A percentile compares a stretch with the other conserved stretches of the same genome.
phyloP scores from a whole-genome alignment of 2,888 invertebrate genomes.

The Morpho helenor region DNA sequence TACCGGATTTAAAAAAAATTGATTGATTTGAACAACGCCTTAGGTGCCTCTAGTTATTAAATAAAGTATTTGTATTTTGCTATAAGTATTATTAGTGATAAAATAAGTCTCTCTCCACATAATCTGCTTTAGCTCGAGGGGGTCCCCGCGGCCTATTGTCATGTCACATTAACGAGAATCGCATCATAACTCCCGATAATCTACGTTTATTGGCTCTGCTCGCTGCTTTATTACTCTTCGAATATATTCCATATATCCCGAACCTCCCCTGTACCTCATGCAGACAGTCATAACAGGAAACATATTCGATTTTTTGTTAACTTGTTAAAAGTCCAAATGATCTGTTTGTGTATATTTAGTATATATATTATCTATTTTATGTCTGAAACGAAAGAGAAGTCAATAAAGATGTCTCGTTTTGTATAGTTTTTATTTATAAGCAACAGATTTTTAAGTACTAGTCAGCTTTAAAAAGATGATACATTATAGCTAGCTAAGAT shows the following conservation, averaged over 20 bases:
- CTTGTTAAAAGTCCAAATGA: not conserved
- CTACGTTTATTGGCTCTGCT: constrained; percentile 74
- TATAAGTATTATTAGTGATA: not conserved
- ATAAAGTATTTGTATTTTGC: not conserved
- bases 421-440: no score
- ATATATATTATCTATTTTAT: no score
- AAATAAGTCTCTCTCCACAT: constrained; percentile 27
- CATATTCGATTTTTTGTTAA: constrained; percentile 8
- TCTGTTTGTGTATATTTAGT: not conserved
- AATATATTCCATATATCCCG: constrained; percentile 21
- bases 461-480: no score
- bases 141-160: constrained; percentile 63
- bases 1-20: no score
- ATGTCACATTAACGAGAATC: constrained; percentile 72
- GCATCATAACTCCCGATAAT: constrained; percentile 78
- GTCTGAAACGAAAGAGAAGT: no score
- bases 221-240: constrained; percentile 49
- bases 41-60: no score
- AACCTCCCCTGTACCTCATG: constrained; percentile 7
- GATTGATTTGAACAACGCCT: no score
- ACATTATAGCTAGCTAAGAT: no score
- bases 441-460: no score
- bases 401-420: no score
- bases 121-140: constrained; percentile 23
- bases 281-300: constrained; percentile 12